Conservation (phyloP, 2,797 vertebrate genomes). For the Manis crassicaudata region DNA sequence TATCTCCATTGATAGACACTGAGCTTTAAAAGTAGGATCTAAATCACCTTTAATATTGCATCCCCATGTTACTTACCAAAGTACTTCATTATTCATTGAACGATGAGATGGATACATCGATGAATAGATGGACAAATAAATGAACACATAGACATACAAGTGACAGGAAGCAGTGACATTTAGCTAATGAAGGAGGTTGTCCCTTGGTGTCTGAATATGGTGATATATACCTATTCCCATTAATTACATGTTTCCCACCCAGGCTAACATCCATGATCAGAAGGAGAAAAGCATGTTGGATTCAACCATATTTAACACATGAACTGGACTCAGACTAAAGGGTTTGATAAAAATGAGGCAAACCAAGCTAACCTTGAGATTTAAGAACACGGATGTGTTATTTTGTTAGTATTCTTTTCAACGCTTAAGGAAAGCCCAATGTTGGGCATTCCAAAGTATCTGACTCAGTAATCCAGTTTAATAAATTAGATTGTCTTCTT, state of each 20-base stretch:
- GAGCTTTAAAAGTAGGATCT: background rate
- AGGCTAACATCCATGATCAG: background rate
- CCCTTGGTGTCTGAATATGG: background rate
- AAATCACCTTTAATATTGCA: background rate
- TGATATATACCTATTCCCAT: background rate
- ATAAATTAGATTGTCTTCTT: conserved; percentile 37
- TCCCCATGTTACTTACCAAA: background rate
- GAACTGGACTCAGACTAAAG: background rate
- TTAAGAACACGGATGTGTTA: background rate
- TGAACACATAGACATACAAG: background rate
- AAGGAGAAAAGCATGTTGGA: background rate
- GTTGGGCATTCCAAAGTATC: background rate
- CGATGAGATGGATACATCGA: background rate
- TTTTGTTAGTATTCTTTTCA: conserved; percentile 33
- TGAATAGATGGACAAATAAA: background rate
- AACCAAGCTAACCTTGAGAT: background rate
- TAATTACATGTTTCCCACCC: background rate
- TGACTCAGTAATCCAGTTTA: conserved; percentile 5
- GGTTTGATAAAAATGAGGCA: background rate
- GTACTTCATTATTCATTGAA: background rate
- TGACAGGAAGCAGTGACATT: background rate
- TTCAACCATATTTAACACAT: conserved; percentile 9
- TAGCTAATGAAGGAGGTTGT: background rate
- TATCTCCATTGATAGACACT: background rate
- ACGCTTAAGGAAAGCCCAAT: background rate